A percentile compares a stretch with the other conserved stretches of the same genome.
Evolutionary conservation across 1,140 invertebrate species (phyloP).

Genomic region (Harpegnathos saltator): DNA sequence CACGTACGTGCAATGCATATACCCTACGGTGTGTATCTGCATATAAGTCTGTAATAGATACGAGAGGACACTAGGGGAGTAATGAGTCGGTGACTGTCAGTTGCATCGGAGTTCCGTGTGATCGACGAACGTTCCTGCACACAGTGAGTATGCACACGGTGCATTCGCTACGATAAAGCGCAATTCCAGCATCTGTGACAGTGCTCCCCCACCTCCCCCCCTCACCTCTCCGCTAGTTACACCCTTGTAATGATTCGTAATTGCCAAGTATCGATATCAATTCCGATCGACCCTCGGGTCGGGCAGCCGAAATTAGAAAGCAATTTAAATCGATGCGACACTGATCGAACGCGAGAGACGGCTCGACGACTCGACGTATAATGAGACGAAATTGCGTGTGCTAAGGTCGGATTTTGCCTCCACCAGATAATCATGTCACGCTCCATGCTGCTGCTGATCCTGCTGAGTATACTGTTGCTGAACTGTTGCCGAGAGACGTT

Average conservation of each 20-base stretch:
- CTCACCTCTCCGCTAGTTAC: too few species aligned
- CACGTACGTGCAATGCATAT: slow-evolving; percentile 24
- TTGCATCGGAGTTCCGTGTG: slow-evolving; percentile 83
- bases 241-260: background rate
- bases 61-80: slow-evolving; percentile 85
- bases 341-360: too few species aligned
- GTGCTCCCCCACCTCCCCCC: too few species aligned
- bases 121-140: slow-evolving; percentile 76
- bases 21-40: slow-evolving; percentile 51
- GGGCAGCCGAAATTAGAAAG: too few species aligned
- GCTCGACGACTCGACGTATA: too few species aligned
- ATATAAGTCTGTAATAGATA: slow-evolving; percentile 85
- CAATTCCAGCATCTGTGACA: background rate
- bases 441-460: slow-evolving; percentile 78
- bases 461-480: slow-evolving; percentile 81
- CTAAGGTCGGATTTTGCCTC: slow-evolving; percentile 20
- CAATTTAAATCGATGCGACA: too few species aligned
- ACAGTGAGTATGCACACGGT: slow-evolving; percentile 65
- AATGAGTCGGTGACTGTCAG: slow-evolving; percentile 83
- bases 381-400: background rate
- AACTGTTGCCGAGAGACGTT: slow-evolving; percentile 77
- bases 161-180: slow-evolving; percentile 1
- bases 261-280: background rate
- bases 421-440: slow-evolving; percentile 80
- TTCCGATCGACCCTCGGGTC: background rate